Conservation (phyloP, 2,113 vertebrate genomes). For the Hemichromis elongatus region DNA sequence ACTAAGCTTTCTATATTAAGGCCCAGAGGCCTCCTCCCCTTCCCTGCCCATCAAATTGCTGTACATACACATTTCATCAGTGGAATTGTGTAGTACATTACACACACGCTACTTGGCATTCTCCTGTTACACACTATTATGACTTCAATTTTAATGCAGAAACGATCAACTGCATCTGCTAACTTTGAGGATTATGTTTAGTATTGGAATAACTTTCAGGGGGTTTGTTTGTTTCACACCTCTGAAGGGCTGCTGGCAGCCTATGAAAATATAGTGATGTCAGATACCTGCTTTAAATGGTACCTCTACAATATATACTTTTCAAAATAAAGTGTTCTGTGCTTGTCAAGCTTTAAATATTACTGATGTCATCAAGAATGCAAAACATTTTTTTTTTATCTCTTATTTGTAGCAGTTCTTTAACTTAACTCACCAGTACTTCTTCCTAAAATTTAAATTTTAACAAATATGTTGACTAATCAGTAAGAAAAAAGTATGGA, state of each 20-base stretch:
- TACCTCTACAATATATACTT: not conserved
- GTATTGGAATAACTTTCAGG: not conserved
- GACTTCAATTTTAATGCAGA: not conserved
- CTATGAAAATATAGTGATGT: not conserved
- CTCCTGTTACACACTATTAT: constrained; percentile 20
- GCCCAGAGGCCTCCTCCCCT: not conserved
- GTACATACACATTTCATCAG: constrained; percentile 11
- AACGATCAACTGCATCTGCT: not conserved
- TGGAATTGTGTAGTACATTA: constrained; percentile 41
- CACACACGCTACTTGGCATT: not conserved
- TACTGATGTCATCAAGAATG: not conserved
- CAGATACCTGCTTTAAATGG: not conserved
- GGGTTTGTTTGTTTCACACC: not conserved
- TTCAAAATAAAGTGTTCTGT: not conserved
- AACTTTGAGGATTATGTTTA: not conserved
- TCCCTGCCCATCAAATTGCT: not conserved
- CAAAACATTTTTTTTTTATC: not conserved
- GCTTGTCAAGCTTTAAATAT: not conserved
- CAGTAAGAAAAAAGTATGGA: not conserved
- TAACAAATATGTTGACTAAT: not conserved
- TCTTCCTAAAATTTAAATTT: not conserved
- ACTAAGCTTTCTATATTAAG: constrained; percentile 60
- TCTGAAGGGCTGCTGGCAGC: not conserved
- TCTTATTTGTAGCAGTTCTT: not conserved
- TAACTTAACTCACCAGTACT: not conserved